Evolutionary conservation across 2,888 invertebrate genomes (phyloP), one percentile per base, ranked within the genome.

Genomic region (Parnassius smintheus): DNA sequence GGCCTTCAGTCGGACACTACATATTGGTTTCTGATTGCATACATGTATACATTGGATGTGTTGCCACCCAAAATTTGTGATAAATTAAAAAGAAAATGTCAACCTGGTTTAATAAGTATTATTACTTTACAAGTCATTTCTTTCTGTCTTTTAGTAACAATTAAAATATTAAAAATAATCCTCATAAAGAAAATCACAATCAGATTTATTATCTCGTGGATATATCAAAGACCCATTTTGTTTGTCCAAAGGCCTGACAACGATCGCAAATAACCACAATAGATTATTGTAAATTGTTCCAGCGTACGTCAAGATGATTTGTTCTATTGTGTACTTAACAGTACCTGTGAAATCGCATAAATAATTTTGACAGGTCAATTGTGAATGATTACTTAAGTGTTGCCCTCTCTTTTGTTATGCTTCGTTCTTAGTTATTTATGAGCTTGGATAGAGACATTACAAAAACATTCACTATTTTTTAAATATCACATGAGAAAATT

Each of bases 281-380:
- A 68, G 71, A 66, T 72, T 70, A 72, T 75, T 69, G 71, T 73
- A 70, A 71, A 72, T 73, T 69, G 73, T 75, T 70, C 69, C 68
- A 65, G 44, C 55, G 44, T 56, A 70, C 67, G 71, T 69, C 65
- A 64, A 64, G 69, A 71, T 75, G 73, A 75, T 75, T 75, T 72
- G 73, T 72, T 68, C 68, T 66, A 71, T 75, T 75, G 72, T 74
- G 66, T 56, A 57, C 64, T 9, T 72, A 71, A 69, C 70, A 64
- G 73, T 72, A 72, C 72, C 68, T 65, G 61, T 46, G 58, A 64
- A 68, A 67, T 67, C 66, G 68, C 61, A 68, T 70, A 71, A 66
- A 69, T 68, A 70, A 70, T 72, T 70, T 67, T 70, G 74, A 74
- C 73, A 69, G 72, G 66, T 73, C 75, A 73, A 73, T 72, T 72